phyloP scores from a whole-genome alignment of 2,888 invertebrate genomes.

The Drosophila dives region DNA sequence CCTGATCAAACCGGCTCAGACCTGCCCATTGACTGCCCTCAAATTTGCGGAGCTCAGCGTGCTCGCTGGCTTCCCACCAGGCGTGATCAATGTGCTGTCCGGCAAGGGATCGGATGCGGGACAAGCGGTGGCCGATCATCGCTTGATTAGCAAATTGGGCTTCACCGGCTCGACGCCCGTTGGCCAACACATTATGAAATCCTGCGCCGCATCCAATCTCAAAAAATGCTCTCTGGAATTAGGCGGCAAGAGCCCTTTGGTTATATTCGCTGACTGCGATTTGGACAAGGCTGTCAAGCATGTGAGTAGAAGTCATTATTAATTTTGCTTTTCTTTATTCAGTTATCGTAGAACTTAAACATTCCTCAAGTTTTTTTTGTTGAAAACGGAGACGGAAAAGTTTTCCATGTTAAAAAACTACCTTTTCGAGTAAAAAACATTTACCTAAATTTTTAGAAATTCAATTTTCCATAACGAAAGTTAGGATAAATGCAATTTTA shows the following conservation, averaged over 20 bases:
- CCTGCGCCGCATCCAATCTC: constrained; percentile 94
- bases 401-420: neutral
- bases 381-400: neutral
- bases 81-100: constrained; percentile 96
- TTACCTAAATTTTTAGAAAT: neutral
- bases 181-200: constrained; percentile 95
- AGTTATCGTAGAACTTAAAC: neutral
- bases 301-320: constrained; percentile 85
- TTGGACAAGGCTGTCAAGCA: constrained; percentile 96
- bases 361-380: neutral
- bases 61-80: constrained; percentile 96
- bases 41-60: constrained; percentile 97
- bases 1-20: constrained; percentile 97
- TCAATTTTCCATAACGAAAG: neutral
- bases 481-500: neutral
- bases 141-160: constrained; percentile 94
- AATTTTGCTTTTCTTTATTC: neutral
- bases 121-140: constrained; percentile 94
- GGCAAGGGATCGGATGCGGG: constrained; percentile 93
- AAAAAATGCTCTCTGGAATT: constrained; percentile 98
- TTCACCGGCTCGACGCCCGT: constrained; percentile 98
- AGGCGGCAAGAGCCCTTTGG: constrained; percentile 97
- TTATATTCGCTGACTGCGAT: constrained; percentile 97
- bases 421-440: neutral
- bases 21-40: constrained; percentile 95